A percentile compares a stretch with the other conserved stretches of the same genome.
Evolutionary conservation across 37 sponge, comb jelly and placozoan species (phyloP).

Genomic region (Agelas oroides): DNA sequence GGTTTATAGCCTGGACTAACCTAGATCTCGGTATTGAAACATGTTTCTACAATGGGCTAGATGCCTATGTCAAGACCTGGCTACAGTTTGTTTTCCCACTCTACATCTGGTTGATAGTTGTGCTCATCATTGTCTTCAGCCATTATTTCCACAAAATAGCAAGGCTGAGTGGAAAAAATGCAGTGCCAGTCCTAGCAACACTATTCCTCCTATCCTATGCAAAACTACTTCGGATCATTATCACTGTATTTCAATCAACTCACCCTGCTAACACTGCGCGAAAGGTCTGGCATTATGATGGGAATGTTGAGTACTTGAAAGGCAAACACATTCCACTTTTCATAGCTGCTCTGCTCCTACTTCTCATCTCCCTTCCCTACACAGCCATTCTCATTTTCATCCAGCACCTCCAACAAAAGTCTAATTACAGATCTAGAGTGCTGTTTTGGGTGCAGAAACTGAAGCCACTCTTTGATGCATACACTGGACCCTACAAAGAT

Average conservation of each 20-base stretch:
- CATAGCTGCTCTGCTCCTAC: background rate
- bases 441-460: constrained; percentile 13
- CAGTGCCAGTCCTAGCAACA: too few species aligned
- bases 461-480: constrained; percentile 47
- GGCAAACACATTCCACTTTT: background rate
- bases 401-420: too few species aligned
- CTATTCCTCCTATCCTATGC: constrained; percentile 30
- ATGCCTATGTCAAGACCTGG: too few species aligned
- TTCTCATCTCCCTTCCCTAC: constrained; percentile 29
- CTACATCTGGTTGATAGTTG: too few species aligned
- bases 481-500: background rate
- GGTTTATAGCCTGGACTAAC: too few species aligned
- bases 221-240: constrained; percentile 21
- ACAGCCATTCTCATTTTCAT: constrained; percentile 4
- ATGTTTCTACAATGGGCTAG: too few species aligned
- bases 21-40: too few species aligned
- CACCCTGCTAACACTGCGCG: background rate
- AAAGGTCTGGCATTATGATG: constrained; percentile 16
- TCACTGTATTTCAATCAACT: background rate
- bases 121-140: too few species aligned
- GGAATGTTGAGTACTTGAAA: background rate
- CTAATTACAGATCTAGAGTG: background rate
- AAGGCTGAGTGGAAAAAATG: too few species aligned
- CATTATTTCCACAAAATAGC: too few species aligned
- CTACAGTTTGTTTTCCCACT: too few species aligned